Evolutionary conservation across 1,140 invertebrate species (phyloP).

Genomic region (Trichogramma pretiosum): DNA sequence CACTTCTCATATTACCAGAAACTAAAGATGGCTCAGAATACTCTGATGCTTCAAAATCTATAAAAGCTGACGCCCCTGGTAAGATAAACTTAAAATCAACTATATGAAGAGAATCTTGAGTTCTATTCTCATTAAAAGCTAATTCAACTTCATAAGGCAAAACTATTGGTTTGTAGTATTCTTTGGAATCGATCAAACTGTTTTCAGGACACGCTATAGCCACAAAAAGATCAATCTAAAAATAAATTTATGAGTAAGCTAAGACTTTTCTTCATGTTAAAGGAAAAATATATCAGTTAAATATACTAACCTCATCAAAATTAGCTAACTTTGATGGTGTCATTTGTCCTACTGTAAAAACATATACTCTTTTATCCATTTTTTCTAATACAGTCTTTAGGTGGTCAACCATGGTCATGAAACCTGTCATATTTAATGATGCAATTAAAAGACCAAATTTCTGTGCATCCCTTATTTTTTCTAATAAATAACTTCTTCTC

Average conservation of each 20-base stretch:
- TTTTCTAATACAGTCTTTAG: not conserved
- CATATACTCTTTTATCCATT: not conserved
- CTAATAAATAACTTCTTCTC: not conserved
- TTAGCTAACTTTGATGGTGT: not conserved
- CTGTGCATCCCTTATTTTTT: not conserved
- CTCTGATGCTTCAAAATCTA: slow-evolving; percentile 39
- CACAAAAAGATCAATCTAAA: slow-evolving; percentile 79
- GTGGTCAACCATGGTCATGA: not conserved
- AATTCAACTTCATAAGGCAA: slow-evolving; percentile 90
- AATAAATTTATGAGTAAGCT: too few relatives aligned
- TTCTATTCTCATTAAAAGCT: slow-evolving; percentile 63
- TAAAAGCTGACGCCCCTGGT: slow-evolving; percentile 52
- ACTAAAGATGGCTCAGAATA: slow-evolving; percentile 61
- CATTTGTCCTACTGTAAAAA: not conserved
- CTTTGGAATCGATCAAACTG: slow-evolving; percentile 70
- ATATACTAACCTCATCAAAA: not conserved
- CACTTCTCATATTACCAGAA: slow-evolving; percentile 53
- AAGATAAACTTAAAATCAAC: slow-evolving; percentile 71
- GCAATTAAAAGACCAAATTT: not conserved
- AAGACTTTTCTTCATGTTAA: too few relatives aligned
- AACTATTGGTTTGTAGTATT: slow-evolving; percentile 82
- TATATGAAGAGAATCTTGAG: slow-evolving; percentile 55
- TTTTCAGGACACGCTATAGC: slow-evolving; percentile 85
- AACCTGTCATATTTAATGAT: not conserved
- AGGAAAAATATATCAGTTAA: too few relatives aligned